These are phyloP conservation scores for Perca fluviatilis DNA, from an alignment of 2,113 vertebrate species.

Conservation along the genomic window DNA sequence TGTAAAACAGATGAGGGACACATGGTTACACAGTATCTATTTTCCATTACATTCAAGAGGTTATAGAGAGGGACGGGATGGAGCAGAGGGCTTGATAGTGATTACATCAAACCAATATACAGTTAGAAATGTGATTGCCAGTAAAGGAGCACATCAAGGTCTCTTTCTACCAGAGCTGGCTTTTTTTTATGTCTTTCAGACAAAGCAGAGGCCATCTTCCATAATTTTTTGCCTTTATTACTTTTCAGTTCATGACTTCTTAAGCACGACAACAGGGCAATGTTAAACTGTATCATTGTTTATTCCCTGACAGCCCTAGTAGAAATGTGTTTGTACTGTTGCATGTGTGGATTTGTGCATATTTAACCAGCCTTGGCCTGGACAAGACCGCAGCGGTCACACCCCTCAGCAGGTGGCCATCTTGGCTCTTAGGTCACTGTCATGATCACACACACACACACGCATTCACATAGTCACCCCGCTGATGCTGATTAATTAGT, in stretches of 20 bases:
- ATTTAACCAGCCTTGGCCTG: constrained; percentile 11
- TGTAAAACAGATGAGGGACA: constrained; percentile 76
- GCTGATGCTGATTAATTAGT: constrained; percentile 69
- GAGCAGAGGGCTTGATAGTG: constrained; percentile 31
- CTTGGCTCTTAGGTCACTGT: constrained; percentile 41
- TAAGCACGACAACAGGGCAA: background rate
- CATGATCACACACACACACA: constrained; percentile 10
- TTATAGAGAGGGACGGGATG: constrained; percentile 42
- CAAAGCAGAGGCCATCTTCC: background rate
- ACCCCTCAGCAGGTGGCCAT: constrained; percentile 49
- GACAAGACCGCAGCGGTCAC: constrained; percentile 38
- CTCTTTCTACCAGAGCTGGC: background rate
- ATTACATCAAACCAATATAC: constrained; percentile 66
- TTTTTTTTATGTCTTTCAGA: constrained; percentile 11
- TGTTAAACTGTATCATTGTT: background rate
- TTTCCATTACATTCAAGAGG: constrained; percentile 72
- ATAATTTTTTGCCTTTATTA: constrained; percentile 1
- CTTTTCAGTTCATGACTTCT: background rate
- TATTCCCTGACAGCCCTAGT: background rate
- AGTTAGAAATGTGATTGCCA: constrained; percentile 41
- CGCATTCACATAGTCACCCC: constrained; percentile 20
- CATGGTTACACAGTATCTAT: constrained; percentile 59
- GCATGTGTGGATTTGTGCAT: constrained; percentile 4
- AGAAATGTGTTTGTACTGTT: background rate
- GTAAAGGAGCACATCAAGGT: constrained; percentile 56